A percentile compares a stretch with the other conserved stretches of the same genome.
phyloP scores from a whole-genome alignment of 2,113 vertebrate genomes.

The Trichomycterus rosablanca region DNA sequence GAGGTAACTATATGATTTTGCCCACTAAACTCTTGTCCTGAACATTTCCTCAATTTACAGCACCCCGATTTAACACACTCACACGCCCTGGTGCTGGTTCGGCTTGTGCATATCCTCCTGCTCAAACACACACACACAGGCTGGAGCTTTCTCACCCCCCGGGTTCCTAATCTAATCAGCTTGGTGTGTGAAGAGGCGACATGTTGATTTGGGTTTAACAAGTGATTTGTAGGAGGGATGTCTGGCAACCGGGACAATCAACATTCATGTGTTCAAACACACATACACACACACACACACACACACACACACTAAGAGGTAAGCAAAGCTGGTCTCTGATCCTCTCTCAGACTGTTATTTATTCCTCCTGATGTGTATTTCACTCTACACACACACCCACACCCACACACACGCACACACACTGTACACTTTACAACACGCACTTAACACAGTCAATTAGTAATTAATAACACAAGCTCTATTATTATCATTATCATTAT shows the following conservation, averaged over 20 bases:
- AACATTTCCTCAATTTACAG: too few species aligned
- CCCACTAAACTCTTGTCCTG: too few species aligned
- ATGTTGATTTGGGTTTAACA: constrained; percentile 72
- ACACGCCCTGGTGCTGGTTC: neutral
- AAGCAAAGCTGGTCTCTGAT: constrained; percentile 11
- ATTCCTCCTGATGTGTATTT: constrained; percentile 22
- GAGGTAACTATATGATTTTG: too few species aligned
- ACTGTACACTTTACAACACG: too few species aligned
- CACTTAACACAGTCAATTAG: too few species aligned
- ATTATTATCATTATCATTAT: too few species aligned
- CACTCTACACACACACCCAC: constrained; percentile 3
- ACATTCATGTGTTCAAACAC: constrained; percentile 57
- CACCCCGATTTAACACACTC: too few species aligned
- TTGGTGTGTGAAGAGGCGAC: constrained; percentile 66
- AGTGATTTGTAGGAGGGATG: constrained; percentile 70
- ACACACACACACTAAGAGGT: neutral
- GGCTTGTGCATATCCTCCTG: constrained; percentile 19
- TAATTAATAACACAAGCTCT: too few species aligned
- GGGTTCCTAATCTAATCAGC: constrained; percentile 70
- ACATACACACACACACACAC: neutral
- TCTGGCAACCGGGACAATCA: constrained; percentile 71
- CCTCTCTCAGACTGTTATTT: constrained; percentile 30
- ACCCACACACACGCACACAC: neutral
- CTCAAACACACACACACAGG: constrained; percentile 7
- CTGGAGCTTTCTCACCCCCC: constrained; percentile 24